Base-by-base conservation (phyloP, 2,113 vertebrate species). In the Platycercus adscitus region DNA sequence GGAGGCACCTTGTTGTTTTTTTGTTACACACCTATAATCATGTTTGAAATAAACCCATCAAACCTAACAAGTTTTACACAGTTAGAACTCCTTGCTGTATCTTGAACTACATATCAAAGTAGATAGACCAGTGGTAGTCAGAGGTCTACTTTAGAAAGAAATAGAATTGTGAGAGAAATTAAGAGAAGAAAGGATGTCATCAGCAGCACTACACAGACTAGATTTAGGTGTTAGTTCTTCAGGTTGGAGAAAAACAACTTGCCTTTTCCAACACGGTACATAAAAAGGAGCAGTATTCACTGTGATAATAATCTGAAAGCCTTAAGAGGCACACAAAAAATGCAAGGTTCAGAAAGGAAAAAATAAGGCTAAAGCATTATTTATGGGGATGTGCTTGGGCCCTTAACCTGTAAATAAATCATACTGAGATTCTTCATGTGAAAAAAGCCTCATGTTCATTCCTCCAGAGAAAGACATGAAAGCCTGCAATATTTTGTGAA, bases 341-440 rank as follows among this genome's bases (percentile, higher is more conserved):
- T 71, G 43, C 25, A 37, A 92, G 65, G 73, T 69, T 86, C 83
- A 87, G n/a, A 81, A 29, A 60, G 77, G 37, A 80, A 93, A 92
- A 96, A 94, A 69, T 26, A 84, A 93, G 52, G 73, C 69, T 86
- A 85, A 95, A 92, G 56, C 69, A 89, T 95, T 96, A 94, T 93
- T 94, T 96, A 93, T 76, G 81, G 41, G 37, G 66, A 84, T 65
- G 77, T 89, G 47, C 88, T 92, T 79, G 56, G 37, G 72, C 61
- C 49, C 80, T 92, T 84, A 95, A 94, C 90, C 88, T 95, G 88
- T 97, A 96, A 94, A 96, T 96, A 96, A 97, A 96, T 92, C 73
- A 96, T 85, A 81, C 35, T 43, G 52, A 85, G 56, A 26, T 69
- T 86, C 95, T 96, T 88, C 78, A 69, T 82, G 61, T 87, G 88